A percentile compares a stretch with the other conserved stretches of the same genome.
These are phyloP conservation scores for Aethina tumida DNA, from an alignment of 1,140 invertebrate genomes.

Conservation along the genomic window DNA sequence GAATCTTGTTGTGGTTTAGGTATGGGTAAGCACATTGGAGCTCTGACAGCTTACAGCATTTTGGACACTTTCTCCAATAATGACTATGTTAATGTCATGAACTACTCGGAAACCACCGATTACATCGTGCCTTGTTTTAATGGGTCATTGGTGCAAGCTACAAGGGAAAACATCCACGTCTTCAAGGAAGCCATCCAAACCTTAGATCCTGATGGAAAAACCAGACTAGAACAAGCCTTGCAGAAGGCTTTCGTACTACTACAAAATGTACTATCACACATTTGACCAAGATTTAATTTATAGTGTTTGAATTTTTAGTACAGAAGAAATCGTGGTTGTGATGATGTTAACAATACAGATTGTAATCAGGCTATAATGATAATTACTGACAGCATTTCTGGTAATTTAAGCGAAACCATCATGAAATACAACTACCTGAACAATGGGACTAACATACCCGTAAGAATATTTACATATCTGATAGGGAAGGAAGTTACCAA, in stretches of 20 bases:
- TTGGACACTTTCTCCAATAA: constrained; percentile 95
- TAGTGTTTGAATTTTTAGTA: constrained; percentile 37
- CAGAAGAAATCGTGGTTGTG: constrained; percentile 44
- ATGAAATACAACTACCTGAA: constrained; percentile 69
- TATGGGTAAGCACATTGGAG: constrained; percentile 51
- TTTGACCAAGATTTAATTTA: too few species aligned
- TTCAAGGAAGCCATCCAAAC: constrained; percentile 63
- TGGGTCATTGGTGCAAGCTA: constrained; percentile 78
- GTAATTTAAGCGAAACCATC: constrained; percentile 82
- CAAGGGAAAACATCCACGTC: constrained; percentile 75
- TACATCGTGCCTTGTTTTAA: constrained; percentile 74
- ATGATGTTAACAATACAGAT: constrained; percentile 42
- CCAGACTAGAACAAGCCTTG: constrained; percentile 80
- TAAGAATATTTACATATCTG: constrained; percentile 94
- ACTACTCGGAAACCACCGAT: constrained; percentile 53
- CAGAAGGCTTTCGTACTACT: constrained; percentile 77
- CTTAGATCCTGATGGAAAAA: constrained; percentile 64
- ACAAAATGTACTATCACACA: constrained; percentile 59
- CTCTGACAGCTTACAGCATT: constrained; percentile 70
- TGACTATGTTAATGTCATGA: constrained; percentile 91
- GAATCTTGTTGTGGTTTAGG: constrained; percentile 16
- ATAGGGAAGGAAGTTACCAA: constrained; percentile 93
- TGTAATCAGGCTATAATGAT: constrained; percentile 99
- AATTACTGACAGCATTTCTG: constrained; percentile 94
- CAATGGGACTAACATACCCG: constrained; percentile 57